These are phyloP conservation scores for Heterochromis multidens DNA, from an alignment of 2,113 vertebrate species.

Conservation along the genomic window DNA sequence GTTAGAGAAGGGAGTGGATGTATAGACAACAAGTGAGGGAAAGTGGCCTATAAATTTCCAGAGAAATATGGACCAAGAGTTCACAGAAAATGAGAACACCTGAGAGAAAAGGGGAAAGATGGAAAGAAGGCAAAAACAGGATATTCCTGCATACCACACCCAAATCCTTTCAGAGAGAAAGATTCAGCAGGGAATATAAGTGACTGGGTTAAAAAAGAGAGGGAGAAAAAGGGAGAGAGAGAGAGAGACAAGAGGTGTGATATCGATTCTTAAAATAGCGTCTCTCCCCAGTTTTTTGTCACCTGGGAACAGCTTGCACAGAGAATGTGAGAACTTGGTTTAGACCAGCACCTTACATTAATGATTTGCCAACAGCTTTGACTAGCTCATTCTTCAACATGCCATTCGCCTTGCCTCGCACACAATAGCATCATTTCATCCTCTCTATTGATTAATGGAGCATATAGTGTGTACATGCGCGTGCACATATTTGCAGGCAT, in stretches of 20 bases:
- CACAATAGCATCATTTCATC: constrained; percentile 62
- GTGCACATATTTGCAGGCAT: not conserved
- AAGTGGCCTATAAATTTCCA: constrained; percentile 55
- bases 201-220: constrained; percentile 3
- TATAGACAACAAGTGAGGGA: constrained; percentile 58
- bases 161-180: constrained; percentile 15
- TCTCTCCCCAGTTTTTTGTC: constrained; percentile 61
- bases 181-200: constrained; percentile 37
- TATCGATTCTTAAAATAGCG: constrained; percentile 69
- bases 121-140: constrained; percentile 1
- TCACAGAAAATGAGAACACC: constrained; percentile 19
- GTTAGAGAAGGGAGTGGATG: constrained; percentile 43
- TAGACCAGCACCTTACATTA: constrained; percentile 67
- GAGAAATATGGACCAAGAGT: constrained; percentile 35
- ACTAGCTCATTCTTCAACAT: constrained; percentile 66
- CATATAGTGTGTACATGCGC: constrained; percentile 28
- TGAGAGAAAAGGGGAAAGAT: not conserved
- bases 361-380: constrained; percentile 70
- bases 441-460: constrained; percentile 69
- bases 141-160: constrained; percentile 41
- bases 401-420: constrained; percentile 37
- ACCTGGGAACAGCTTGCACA: constrained; percentile 63
- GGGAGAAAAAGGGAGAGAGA: not conserved
- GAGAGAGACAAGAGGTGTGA: constrained; percentile 49
- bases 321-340: constrained; percentile 59